These are phyloP conservation scores for Brevimyrus niger DNA, from an alignment of 2,113 vertebrate species.

Conservation along the genomic window DNA sequence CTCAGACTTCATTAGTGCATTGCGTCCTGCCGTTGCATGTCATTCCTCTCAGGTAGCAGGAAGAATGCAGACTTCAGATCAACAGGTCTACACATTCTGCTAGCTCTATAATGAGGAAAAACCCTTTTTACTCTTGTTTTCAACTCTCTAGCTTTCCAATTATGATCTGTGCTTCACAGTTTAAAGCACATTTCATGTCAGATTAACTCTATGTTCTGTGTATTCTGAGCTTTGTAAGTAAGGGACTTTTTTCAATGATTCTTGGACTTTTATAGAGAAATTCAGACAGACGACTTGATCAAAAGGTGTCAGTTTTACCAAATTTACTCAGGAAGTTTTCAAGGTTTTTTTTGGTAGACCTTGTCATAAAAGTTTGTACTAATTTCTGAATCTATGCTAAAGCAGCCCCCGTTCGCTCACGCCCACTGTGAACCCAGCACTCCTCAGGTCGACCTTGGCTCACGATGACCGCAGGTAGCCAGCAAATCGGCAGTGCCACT, in stretches of 20 bases:
- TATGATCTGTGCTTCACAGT: background rate
- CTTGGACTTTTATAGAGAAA: background rate
- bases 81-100: background rate
- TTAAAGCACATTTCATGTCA: background rate
- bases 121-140: background rate
- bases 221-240: background rate
- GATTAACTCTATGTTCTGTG: background rate
- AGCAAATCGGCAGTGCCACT: conserved; percentile 6
- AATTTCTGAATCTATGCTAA: background rate
- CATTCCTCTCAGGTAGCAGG: background rate
- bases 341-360: background rate
- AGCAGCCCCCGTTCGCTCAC: background rate
- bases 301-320: background rate
- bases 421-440: conserved; percentile 9
- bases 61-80: background rate
- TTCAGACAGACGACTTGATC: background rate
- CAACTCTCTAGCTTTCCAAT: background rate
- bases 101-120: background rate
- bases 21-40: background rate
- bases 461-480: background rate
- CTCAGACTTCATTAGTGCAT: background rate
- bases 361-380: background rate
- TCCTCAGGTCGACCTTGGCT: background rate
- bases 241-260: background rate
- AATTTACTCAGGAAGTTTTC: conserved; percentile 14